A percentile compares a stretch with the other conserved stretches of the same genome.
phyloP scores from a whole-genome alignment of 2,797 vertebrate species.

The Mus spretus region DNA sequence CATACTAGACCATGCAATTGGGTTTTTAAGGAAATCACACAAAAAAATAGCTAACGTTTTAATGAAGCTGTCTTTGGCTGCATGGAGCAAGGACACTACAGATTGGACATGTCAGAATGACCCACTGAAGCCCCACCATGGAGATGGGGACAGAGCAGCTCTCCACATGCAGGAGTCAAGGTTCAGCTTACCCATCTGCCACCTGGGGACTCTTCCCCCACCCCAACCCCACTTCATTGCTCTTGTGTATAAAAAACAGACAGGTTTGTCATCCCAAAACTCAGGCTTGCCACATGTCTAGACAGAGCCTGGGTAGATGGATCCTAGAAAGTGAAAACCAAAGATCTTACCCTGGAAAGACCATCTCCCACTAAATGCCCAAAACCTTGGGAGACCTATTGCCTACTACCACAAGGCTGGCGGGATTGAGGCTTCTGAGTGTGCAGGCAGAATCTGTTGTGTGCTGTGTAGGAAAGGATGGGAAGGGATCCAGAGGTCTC shows the following conservation, averaged over 20 bases:
- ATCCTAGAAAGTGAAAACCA: neutral
- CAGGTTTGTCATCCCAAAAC: fast-evolving
- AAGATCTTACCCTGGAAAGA: neutral
- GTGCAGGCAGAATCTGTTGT: neutral
- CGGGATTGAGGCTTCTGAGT: neutral
- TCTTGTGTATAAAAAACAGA: no score
- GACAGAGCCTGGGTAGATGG: neutral
- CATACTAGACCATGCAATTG: neutral
- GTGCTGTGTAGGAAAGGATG: neutral
- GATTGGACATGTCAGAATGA: neutral
- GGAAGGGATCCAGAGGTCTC: no score
- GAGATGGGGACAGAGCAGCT: no score
- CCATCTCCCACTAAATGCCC: neutral
- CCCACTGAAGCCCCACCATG: neutral
- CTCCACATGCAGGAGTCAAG: neutral
- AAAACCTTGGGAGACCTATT: neutral
- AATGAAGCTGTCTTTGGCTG: neutral
- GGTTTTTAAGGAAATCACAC: neutral
- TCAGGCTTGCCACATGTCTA: neutral
- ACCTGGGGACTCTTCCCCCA: neutral
- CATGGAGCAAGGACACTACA: neutral
- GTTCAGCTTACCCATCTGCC: neutral
- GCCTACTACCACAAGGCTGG: neutral
- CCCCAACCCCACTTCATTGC: neutral
- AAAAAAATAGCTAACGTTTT: neutral